Percentiles rank a stretch among this genome's conserved stretches.
These are phyloP conservation scores for Eira barbara DNA, from an alignment of 2,113 vertebrate species.

Conservation along the genomic window DNA sequence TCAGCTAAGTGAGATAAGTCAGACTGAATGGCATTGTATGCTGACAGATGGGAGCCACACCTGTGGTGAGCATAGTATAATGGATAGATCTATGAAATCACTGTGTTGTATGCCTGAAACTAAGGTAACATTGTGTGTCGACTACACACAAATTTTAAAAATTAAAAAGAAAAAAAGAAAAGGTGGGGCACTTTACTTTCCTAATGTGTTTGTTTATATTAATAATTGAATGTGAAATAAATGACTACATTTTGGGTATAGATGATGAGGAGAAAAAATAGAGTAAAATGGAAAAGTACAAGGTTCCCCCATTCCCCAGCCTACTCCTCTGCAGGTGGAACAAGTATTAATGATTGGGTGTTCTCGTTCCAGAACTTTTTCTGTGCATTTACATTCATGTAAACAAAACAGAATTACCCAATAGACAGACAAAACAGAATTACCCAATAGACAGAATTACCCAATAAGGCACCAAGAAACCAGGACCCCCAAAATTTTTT, in stretches of 20 bases:
- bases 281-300: neutral
- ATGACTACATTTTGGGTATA: neutral
- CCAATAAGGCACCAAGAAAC: neutral
- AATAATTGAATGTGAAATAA: neutral
- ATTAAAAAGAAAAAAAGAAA: neutral
- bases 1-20: neutral
- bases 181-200: neutral
- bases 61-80: neutral
- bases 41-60: neutral
- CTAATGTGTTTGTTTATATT: neutral
- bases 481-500: neutral
- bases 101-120: neutral
- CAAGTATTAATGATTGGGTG: neutral
- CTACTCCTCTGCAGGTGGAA: neutral
- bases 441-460: neutral
- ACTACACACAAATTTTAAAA: neutral
- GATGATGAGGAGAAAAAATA: neutral
- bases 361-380: neutral
- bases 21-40: neutral
- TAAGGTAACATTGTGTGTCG: neutral
- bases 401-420: slow-evolving; percentile 20
- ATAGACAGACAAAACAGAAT: neutral
- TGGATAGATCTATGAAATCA: neutral
- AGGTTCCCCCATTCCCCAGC: neutral
- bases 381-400: neutral